Evolutionary conservation across 2,888 invertebrate genomes (phyloP).

Genomic region (Hoplodrina blanda): DNA sequence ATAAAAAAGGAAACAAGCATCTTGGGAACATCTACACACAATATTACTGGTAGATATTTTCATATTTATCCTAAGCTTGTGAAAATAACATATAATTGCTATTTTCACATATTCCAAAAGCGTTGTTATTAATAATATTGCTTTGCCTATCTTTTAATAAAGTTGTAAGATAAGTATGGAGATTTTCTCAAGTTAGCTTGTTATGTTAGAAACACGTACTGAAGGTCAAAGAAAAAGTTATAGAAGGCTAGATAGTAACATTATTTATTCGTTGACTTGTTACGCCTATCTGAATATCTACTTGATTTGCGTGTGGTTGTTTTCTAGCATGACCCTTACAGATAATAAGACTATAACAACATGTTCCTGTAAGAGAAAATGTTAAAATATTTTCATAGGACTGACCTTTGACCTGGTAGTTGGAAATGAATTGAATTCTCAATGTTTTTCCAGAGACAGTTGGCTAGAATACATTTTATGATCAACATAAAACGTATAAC

Average conservation of each 20-base stretch:
- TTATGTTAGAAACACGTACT: conserved; percentile 34
- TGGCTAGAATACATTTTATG: no score
- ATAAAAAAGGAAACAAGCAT: no score
- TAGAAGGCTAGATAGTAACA: conserved; percentile 24
- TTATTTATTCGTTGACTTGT: conserved; percentile 24
- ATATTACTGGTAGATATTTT: no score
- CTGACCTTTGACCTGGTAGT: neutral
- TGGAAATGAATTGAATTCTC: neutral
- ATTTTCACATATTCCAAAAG: neutral
- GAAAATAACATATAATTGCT: neutral
- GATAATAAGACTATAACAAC: neutral
- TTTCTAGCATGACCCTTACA: neutral
- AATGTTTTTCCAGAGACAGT: no score
- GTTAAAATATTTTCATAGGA: neutral
- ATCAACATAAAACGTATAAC: no score
- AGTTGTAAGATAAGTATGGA: neutral
- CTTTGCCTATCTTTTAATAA: neutral
- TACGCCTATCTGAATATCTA: neutral
- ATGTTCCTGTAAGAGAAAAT: no score
- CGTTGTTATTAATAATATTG: neutral
- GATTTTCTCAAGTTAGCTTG: conserved; percentile 25
- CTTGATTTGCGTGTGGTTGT: neutral
- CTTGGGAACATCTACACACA: no score
- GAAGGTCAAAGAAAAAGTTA: conserved; percentile 46
- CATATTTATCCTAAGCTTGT: neutral